Evolutionary conservation across 2,113 vertebrate species (phyloP).

Genomic region (Ctenomys sociabilis): DNA sequence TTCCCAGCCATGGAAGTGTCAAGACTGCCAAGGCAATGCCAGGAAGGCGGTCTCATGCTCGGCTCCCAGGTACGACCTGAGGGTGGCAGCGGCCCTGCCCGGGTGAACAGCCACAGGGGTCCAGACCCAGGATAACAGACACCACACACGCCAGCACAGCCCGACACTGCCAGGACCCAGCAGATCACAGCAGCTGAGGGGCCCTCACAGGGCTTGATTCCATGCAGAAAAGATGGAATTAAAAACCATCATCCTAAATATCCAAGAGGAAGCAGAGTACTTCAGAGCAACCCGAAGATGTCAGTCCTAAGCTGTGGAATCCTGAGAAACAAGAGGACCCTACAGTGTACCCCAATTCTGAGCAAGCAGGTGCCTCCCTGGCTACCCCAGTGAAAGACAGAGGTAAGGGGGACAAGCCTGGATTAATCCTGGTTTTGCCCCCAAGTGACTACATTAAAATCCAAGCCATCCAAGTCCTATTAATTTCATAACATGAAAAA

Average conservation of each 20-base stretch:
- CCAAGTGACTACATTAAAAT: neutral
- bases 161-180: neutral
- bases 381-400: too few species aligned
- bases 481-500: neutral
- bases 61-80: neutral
- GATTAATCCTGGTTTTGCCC: neutral
- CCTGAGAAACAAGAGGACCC: neutral
- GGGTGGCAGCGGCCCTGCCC: accelerated
- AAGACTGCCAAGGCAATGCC: neutral
- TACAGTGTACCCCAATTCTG: neutral
- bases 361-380: neutral
- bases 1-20: neutral
- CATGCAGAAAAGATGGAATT: neutral
- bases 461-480: neutral
- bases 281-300: neutral
- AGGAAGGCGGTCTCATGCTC: neutral
- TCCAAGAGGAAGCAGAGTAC: neutral
- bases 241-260: too few species aligned
- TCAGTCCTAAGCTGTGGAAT: neutral
- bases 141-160: neutral
- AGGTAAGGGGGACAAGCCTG: neutral
- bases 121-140: neutral
- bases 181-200: neutral
- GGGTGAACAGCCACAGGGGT: too few species aligned
- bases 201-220: neutral